Evolutionary conservation across 2,888 invertebrate genomes (phyloP), one percentile per base, ranked within the genome.

Genomic region (Drosophila tanythrix): DNA sequence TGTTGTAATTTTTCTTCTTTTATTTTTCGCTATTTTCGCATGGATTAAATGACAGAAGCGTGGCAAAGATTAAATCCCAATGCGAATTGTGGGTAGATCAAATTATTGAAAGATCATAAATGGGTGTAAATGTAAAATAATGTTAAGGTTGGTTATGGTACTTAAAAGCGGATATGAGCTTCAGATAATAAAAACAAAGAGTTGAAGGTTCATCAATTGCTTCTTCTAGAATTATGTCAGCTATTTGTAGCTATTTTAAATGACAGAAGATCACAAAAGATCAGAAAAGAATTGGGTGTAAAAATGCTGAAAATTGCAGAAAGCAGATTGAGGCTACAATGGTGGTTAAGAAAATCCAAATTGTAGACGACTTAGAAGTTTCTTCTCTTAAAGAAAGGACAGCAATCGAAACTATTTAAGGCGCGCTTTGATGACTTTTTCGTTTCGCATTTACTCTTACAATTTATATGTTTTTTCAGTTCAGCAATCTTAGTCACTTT

Each of bases 41-140:
- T 10, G 10, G 15, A 60, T 77, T 83, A 81, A 71, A 83, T 71
- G 55, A 36, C 35, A 25, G 35, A 81, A 56, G 76, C 68, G 84
- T 87, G 89, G 31, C 73, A 58, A 31, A 33, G 38, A 59, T 29
- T 27, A 36, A n/a, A 5, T 25, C 7, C 10, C 7, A 36, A 63
- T 51, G 31, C 40, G n/a, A 56, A 6, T 38, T 62, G 63, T 50
- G 38, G 56, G 8, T 15, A 13, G 15, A 56, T 18, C 25, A 55
- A 13, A 25, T 40, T 8, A 3, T 2, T 10, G 13, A 1, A 21
- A n/a, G 25, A 33, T 21, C 3, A 36, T 35, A 35, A 21, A 35
- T 27, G 27, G 2, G 10, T 27, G 21, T 15, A 40, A 13, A 36
- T 36, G 15, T 35, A 36, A 4, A n/a, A 40, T 40, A 10, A n/a